Evolutionary conservation across 1,140 invertebrate genomes (phyloP).

Genomic region (Ditylenchus dipsaci): DNA sequence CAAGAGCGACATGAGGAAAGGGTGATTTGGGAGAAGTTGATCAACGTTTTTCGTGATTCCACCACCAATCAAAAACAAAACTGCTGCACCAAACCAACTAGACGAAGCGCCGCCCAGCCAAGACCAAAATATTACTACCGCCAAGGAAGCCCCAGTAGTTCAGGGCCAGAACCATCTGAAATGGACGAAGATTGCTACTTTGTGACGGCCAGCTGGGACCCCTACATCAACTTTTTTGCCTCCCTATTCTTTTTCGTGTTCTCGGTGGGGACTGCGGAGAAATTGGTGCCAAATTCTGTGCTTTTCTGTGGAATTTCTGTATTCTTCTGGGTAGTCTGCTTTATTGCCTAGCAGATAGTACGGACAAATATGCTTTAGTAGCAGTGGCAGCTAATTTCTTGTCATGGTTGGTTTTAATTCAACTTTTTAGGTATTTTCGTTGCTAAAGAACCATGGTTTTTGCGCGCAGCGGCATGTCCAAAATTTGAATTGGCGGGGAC

Average conservation of each 20-base stretch:
- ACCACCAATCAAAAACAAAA: too few relatives aligned
- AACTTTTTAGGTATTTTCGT: neutral
- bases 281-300: slow-evolving; percentile 42
- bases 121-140: neutral
- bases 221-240: slow-evolving; percentile 48
- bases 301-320: slow-evolving; percentile 46
- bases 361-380: slow-evolving; percentile 39
- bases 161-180: neutral
- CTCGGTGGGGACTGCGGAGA: slow-evolving; percentile 38
- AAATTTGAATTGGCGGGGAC: too few relatives aligned
- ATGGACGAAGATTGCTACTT: slow-evolving; percentile 14
- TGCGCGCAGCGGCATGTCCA: too few relatives aligned
- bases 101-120: too few relatives aligned
- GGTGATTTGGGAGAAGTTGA: slow-evolving; percentile 31
- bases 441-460: too few relatives aligned
- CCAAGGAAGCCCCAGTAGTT: neutral
- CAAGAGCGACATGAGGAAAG: slow-evolving; percentile 24
- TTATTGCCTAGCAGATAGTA: slow-evolving; percentile 41
- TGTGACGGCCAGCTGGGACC: slow-evolving; percentile 35
- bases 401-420: slow-evolving; percentile 35
- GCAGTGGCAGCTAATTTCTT: slow-evolving; percentile 42
- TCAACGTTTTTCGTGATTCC: slow-evolving; percentile 21
- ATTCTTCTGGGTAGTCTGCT: slow-evolving; percentile 41
- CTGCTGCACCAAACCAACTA: too few relatives aligned
- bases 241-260: slow-evolving; percentile 47